Evolutionary conservation across 1,140 invertebrate genomes (phyloP).

Genomic region (Cotesia typhae): DNA sequence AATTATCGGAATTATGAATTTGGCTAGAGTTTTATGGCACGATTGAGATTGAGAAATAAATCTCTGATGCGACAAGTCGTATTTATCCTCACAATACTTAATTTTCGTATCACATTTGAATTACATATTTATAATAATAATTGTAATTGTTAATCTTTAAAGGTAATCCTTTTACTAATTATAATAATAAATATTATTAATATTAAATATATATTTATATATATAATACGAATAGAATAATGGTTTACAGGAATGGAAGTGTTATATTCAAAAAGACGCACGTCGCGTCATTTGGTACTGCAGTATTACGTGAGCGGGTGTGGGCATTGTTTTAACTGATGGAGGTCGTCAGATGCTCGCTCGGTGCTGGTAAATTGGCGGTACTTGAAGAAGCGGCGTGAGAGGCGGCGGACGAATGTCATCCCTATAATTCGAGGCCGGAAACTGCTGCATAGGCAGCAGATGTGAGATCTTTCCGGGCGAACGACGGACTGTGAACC

Average conservation of each 20-base stretch:
- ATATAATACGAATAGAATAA: background rate
- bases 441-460: conserved; percentile 72
- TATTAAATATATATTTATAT: too few species aligned
- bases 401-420: conserved; percentile 64
- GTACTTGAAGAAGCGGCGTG: conserved; percentile 63
- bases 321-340: conserved; percentile 48
- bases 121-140: conserved; percentile 23
- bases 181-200: too few species aligned
- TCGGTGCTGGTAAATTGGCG: conserved; percentile 68
- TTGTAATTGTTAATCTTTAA: too few species aligned
- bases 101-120: conserved; percentile 35
- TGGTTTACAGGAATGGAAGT: background rate
- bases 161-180: too few species aligned
- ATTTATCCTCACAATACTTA: conserved; percentile 13
- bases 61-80: conserved; percentile 9
- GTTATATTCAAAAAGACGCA: conserved; percentile 50
- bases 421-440: conserved; percentile 60
- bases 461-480: conserved; percentile 78
- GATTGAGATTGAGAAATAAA: background rate
- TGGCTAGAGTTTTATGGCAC: background rate
- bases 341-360: conserved; percentile 68
- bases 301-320: conserved; percentile 45
- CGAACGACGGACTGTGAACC: conserved; percentile 76
- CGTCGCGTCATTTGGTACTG: conserved; percentile 55
- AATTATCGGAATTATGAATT: background rate